Base-by-base conservation (phyloP, 2,113 vertebrate species). In the Apteryx owenii region DNA sequence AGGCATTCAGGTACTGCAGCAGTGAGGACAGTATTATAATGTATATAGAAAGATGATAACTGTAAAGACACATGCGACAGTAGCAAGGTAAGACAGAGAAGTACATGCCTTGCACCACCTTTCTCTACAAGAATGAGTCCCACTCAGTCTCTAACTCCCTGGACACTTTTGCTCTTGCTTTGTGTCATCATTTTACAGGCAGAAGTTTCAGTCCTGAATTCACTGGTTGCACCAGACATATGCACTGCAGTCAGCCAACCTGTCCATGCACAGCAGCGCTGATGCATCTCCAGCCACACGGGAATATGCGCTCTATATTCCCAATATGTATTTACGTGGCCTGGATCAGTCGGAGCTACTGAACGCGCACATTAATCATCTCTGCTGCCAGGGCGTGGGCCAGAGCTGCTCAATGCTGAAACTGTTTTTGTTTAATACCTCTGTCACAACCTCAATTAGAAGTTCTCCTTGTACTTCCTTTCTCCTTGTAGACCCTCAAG, bases 211-310 rank as follows among this genome's bases (percentile, higher is more conserved):
- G 19, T 5, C 33, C 33, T 7, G 2, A 56, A 56, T 2, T 1
- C 2, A 2, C 8, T 1, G 4, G 36, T 26, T 28, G 53, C 31
- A 11, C 44, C 17, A 10, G 22, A 19, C 29, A 20, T 4, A 9
- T 0, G 2, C 21, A 7, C 6, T 0, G 2, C 56, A 40, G 36
- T 46, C 71, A 20, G 62, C 22, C 0, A 29, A 33, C 17, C 56
- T 60, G 56, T 17, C 56, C 29, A 60, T 11, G 29, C 54, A 31
- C 56, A 58, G 56, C 56, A 33, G 56, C 17, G 5, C 29, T 12
- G 29, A 69, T 28, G 22, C 53, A 29, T 7, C 58, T 50, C 62
- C 9, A 2, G 0, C 20, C 1, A 0, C 0, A 0, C 8, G 38
- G 69, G 54, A 93, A 89, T 0, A 56, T 23, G 18, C 42, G 38